Percentiles rank a stretch among this genome's conserved stretches.
These are phyloP conservation scores for Listrodromus nycthemerus DNA, from an alignment of 2,888 invertebrate species.

Conservation along the genomic window DNA sequence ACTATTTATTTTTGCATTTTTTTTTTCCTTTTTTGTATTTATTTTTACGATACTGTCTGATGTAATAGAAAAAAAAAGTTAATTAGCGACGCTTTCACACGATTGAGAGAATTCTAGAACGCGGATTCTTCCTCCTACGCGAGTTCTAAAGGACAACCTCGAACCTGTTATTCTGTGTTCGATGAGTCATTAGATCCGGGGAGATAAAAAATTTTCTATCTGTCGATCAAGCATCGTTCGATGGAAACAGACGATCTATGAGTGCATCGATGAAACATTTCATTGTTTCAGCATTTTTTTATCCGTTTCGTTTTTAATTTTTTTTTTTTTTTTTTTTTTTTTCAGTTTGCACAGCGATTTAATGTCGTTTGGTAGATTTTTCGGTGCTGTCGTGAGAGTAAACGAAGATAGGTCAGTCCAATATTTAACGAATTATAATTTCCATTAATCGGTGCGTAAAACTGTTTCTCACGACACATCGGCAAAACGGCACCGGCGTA, in stretches of 20 bases:
- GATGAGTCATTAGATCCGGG: not conserved
- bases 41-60: not conserved
- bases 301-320: not conserved
- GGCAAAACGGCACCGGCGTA: not conserved
- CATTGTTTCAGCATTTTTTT: not conserved
- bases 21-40: conserved; percentile 12
- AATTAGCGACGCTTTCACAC: conserved; percentile 37
- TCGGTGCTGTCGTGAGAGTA: not conserved
- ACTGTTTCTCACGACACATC: not conserved
- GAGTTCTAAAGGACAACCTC: conserved; percentile 23
- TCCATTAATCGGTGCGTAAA: not conserved
- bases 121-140: conserved; percentile 37
- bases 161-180: conserved; percentile 5
- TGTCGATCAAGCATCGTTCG: not conserved
- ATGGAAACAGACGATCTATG: not conserved
- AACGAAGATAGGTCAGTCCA: not conserved
- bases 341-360: not conserved
- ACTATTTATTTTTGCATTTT: conserved; percentile 3
- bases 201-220: not conserved
- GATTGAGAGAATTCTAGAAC: conserved; percentile 8
- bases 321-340: not conserved
- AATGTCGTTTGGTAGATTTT: not conserved
- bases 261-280: not conserved
- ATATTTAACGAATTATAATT: not conserved
- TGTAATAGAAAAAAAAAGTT: conserved; percentile 18